Conservation (phyloP, 2,113 vertebrate genomes). For the Carettochelys insculpta region DNA sequence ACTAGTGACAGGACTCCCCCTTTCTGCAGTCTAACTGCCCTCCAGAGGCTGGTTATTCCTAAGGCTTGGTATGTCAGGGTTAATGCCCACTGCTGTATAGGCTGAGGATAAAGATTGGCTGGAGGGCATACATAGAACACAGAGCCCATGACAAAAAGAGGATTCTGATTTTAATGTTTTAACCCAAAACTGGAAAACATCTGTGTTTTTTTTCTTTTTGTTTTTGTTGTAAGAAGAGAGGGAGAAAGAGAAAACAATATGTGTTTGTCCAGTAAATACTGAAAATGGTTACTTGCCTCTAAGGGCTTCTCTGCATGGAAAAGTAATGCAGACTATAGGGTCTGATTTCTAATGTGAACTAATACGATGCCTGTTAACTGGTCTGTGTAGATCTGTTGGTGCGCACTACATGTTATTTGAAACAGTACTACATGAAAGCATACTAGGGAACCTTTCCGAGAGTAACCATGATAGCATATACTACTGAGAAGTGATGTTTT, state of each 20-base stretch:
- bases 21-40: accelerated
- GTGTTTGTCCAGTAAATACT: no score
- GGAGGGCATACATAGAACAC: not conserved
- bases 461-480: no score
- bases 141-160: not conserved
- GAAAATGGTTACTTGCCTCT: no score
- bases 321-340: no score
- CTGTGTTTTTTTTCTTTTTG: not conserved
- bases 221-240: no score
- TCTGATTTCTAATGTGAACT: not conserved
- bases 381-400: not conserved
- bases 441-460: no score
- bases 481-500: no score
- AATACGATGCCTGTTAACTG: not conserved
- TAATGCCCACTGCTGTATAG: not conserved
- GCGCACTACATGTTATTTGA: not conserved
- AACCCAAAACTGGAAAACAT: not conserved
- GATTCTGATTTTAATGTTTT: not conserved
- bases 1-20: not conserved
- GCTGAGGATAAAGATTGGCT: no score
- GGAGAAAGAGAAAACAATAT: not conserved
- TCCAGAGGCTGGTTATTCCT: not conserved
- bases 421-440: not conserved
- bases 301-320: not conserved
- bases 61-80: not conserved